A percentile compares a stretch with the other conserved stretches of the same genome.
Evolutionary conservation across 2,113 vertebrate species (phyloP).

Genomic region (Lagopus muta): DNA sequence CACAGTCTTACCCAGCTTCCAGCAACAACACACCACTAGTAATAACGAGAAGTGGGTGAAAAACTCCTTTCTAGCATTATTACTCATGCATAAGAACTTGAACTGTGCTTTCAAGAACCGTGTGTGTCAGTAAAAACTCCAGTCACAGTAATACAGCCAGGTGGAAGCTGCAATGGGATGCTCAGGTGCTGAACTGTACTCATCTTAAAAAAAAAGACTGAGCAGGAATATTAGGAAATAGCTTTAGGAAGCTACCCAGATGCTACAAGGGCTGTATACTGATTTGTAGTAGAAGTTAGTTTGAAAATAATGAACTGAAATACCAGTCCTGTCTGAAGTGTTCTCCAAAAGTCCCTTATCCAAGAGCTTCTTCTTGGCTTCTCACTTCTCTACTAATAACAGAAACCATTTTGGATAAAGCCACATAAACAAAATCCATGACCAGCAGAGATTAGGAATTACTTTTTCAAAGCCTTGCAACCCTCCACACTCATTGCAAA

Average conservation of each 20-base stretch:
- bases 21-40: neutral
- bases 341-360: neutral
- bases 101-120: neutral
- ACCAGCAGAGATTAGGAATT: constrained; percentile 24
- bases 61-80: neutral
- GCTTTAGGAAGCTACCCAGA: neutral
- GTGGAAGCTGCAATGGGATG: neutral
- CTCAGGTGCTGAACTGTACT: constrained; percentile 31
- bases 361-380: neutral
- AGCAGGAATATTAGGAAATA: constrained; percentile 20
- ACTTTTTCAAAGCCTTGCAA: constrained; percentile 19
- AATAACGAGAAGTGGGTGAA: neutral
- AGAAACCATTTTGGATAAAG: neutral
- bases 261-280: neutral
- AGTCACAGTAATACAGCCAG: neutral
- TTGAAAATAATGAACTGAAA: constrained; percentile 18
- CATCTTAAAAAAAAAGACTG: neutral
- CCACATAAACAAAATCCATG: neutral
- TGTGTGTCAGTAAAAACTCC: neutral
- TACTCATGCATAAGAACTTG: neutral
- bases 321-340: neutral
- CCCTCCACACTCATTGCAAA: neutral
- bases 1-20: neutral
- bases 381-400: neutral
- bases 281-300: neutral